These are phyloP conservation scores for Stegostoma tigrinum DNA, from an alignment of 2,113 vertebrate species.

Conservation along the genomic window DNA sequence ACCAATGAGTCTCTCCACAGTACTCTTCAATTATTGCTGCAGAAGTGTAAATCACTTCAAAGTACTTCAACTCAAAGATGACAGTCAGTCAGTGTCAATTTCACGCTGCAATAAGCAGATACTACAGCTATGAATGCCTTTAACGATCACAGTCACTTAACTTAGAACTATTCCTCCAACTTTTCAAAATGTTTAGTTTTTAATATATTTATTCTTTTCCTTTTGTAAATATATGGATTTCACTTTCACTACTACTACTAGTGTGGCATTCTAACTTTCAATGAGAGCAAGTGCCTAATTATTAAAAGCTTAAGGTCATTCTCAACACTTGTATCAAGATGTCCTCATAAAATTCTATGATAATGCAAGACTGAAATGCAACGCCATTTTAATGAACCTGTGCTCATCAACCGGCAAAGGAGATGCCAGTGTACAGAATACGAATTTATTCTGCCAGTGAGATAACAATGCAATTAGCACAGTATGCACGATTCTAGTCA, in stretches of 20 bases:
- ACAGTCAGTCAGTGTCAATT: not conserved
- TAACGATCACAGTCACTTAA: not conserved
- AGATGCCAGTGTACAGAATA: not conserved
- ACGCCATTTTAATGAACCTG: not conserved
- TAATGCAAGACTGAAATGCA: not conserved
- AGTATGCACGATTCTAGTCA: not conserved
- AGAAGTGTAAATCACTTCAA: not conserved
- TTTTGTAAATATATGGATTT: not conserved
- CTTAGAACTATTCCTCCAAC: not conserved
- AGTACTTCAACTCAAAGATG: not conserved
- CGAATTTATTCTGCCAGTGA: not conserved
- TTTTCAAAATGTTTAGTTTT: not conserved
- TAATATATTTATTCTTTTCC: not conserved
- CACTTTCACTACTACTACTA: not conserved
- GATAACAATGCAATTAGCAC: not conserved
- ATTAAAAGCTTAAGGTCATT: not conserved
- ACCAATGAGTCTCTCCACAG: not conserved
- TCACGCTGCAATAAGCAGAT: not conserved
- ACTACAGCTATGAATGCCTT: not conserved
- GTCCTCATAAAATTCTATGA: not conserved
- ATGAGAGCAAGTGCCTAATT: not conserved
- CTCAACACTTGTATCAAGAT: not conserved
- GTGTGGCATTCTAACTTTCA: not conserved
- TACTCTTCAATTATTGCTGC: not conserved
- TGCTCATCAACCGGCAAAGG: not conserved